Base-by-base conservation (phyloP, 2,888 invertebrate species). In the Priocnemis perturbator region DNA sequence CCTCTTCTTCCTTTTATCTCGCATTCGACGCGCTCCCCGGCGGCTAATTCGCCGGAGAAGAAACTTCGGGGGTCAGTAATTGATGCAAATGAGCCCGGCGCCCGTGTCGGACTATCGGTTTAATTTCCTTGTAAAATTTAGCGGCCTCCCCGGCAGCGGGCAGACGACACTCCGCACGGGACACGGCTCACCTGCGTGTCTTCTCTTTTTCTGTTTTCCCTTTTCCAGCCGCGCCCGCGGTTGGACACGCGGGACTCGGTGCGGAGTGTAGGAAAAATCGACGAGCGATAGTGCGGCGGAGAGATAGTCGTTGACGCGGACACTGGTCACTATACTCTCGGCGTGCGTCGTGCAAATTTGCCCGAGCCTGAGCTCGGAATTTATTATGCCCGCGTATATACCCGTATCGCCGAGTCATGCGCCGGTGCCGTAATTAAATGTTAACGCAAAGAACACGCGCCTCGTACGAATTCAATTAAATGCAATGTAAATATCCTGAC, bases 31-130 rank as follows among this genome's bases (percentile, higher is more conserved):
- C 81, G 74, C 75, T 85, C 84, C 85, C 84, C 76, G 74, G 81
- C 81, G 85, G 83, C 85, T 86, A 86, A 86, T 86, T 85, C 84
- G 75, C 80, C 82, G 65, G 74, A 77, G 82, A 84, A 83, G 86
- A 83, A 85, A 86, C 83, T 85, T 85, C 77, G 75, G 75, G 73
- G 79, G 81, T 80, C 79, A 79, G 83, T 87, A 87, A 87, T 87
- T 86, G 85, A 87, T 87, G 87, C 87, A 86, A 87, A 86, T 85
- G 83, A 85, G 82, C 60, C 5, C 71, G 63, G 60, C 58, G 64
- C 63, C 62, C 65, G 65, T 52, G 73, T 67, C 71, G 68, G 71
- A 60, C 76, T 74, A 79, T 75, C 73, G 63, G 78, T 78, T 80
- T 80, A 84, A 82, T 81, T 83, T 78, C 76, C 75, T 78, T 70